phyloP scores from a whole-genome alignment of 2,888 invertebrate species.

The Oscheius sp. region DNA sequence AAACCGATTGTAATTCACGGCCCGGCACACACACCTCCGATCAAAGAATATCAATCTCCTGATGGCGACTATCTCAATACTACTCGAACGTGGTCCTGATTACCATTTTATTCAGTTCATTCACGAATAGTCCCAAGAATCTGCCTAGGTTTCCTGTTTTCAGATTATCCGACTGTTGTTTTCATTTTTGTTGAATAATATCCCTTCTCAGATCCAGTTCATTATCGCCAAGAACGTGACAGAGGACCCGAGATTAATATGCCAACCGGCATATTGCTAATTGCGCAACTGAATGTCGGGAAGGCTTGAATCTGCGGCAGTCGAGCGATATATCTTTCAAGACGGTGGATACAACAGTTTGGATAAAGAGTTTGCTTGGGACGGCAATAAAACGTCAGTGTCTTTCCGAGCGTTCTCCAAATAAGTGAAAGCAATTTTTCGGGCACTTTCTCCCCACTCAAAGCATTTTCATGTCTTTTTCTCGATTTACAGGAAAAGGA shows the following conservation, averaged over 20 bases:
- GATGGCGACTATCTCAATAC: conserved; percentile 91
- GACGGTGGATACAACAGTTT: too few relatives aligned
- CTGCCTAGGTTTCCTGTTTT: not conserved
- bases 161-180: conserved; percentile 5
- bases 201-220: conserved; percentile 11
- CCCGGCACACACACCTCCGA: conserved; percentile 86
- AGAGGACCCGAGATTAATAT: conserved; percentile 12
- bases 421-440: too few relatives aligned
- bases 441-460: too few relatives aligned
- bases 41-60: conserved; percentile 83
- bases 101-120: not conserved
- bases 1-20: conserved; percentile 82
- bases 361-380: too few relatives aligned
- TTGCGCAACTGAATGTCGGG: conserved; percentile 5
- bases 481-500: too few relatives aligned
- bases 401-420: too few relatives aligned
- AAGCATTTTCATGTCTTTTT: too few relatives aligned
- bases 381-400: too few relatives aligned
- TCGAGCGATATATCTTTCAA: too few relatives aligned
- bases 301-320: too few relatives aligned
- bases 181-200: conserved; percentile 22
- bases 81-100: conserved; percentile 74
- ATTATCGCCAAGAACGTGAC: not conserved
- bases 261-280: conserved; percentile 16
- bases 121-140: not conserved